A percentile compares a stretch with the other conserved stretches of the same genome.
phyloP scores from a whole-genome alignment of 2,888 invertebrate species.

The Lepidochrysops patricia region DNA sequence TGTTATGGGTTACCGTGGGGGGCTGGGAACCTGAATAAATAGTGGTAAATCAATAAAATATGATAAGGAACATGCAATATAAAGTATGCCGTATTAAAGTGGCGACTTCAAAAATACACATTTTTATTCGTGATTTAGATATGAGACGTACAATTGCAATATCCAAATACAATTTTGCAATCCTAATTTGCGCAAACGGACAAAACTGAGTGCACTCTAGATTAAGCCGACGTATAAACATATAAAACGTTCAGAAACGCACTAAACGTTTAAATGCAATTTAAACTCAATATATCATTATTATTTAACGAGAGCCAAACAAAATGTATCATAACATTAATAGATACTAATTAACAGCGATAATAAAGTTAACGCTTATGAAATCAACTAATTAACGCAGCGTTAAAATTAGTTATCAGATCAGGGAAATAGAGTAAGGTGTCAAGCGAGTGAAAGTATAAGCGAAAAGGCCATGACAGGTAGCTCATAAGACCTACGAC shows the following conservation, averaged over 20 bases:
- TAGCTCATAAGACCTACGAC: constrained; percentile 33
- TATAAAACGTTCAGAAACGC: not conserved
- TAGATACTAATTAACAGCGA: not conserved
- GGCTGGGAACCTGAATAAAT: constrained; percentile 33
- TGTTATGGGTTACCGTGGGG: constrained; percentile 22
- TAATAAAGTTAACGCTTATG: not conserved
- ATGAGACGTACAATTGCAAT: not conserved
- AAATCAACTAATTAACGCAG: constrained; percentile 13
- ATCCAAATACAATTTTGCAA: not conserved
- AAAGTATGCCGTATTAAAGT: no score
- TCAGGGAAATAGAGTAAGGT: constrained; percentile 20
- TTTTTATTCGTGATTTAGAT: not conserved
- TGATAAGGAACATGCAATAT: constrained; percentile 32
- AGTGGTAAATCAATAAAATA: constrained; percentile 45
- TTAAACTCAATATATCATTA: not conserved
- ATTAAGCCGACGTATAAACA: not conserved
- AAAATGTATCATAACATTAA: not conserved
- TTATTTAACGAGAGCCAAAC: not conserved
- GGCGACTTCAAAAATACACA: not conserved
- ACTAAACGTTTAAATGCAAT: not conserved
- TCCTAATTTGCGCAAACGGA: not conserved
- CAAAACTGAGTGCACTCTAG: not conserved
- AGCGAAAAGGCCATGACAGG: constrained; percentile 33
- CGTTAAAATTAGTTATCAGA: constrained; percentile 24
- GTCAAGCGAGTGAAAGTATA: constrained; percentile 39